A percentile compares a stretch with the other conserved stretches of the same genome.
Conservation (phyloP, 92 coral and sea anemone species). For the Palythoa heliodiscus region DNA sequence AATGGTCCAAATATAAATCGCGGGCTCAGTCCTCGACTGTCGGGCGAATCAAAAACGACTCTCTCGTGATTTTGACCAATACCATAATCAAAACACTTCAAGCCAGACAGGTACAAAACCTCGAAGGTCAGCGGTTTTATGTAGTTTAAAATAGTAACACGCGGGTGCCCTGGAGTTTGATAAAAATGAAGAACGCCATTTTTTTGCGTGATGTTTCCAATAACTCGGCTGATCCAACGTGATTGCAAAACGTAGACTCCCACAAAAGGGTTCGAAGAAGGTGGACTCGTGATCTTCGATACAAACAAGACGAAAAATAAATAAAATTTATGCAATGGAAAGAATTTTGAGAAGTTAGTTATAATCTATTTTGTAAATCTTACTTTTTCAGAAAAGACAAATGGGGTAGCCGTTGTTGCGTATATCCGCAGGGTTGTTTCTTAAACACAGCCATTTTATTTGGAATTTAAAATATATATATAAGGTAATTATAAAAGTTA, state of each 20-base stretch:
- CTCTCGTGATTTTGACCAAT: slow-evolving; percentile 93
- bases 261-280: slow-evolving; percentile 56
- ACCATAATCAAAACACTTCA: slow-evolving; percentile 77
- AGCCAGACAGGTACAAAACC: slow-evolving; percentile 83
- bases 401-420: background rate
- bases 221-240: slow-evolving; percentile 83
- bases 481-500: too few species aligned
- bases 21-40: slow-evolving; percentile 61
- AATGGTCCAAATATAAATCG: slow-evolving; percentile 89
- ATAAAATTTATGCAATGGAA: background rate
- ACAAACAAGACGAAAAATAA: background rate
- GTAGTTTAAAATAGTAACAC: slow-evolving; percentile 73
- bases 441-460: too few species aligned
- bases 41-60: slow-evolving; percentile 68
- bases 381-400: background rate
- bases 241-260: slow-evolving; percentile 79
- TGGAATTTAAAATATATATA: too few species aligned
- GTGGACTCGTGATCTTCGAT: slow-evolving; percentile 67
- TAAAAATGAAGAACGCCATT: slow-evolving; percentile 73
- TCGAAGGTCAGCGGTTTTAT: slow-evolving; percentile 64
- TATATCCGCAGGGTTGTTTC: too few species aligned
- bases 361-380: too few species aligned
- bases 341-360: too few species aligned
- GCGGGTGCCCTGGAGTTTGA: slow-evolving; percentile 87
- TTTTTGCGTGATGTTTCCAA: slow-evolving; percentile 72